Evolutionary conservation across 2,888 invertebrate species (phyloP), one percentile per base, ranked within the genome.

Genomic region (Dryadula phaetusa): DNA sequence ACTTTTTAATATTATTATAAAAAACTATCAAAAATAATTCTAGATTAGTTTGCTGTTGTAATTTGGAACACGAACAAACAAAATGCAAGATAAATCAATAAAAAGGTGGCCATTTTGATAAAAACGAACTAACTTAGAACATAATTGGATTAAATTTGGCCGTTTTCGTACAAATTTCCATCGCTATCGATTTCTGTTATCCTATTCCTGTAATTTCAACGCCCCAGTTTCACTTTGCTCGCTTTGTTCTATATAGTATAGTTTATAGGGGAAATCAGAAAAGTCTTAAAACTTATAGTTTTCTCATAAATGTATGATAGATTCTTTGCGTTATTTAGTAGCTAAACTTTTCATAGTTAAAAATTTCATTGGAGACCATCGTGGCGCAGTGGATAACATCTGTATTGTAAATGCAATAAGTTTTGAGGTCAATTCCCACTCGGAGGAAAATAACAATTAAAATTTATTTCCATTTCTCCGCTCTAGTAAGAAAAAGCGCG

Each of bases 121-220:
- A 40, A 56, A 56, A 22, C n/a, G 5, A 22, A 40, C 22, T 56
- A 25, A 37, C 2, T 10, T 5, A 10, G 25, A 22, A n/a, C 4
- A 16, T 40, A 40, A 40, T 40, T 28, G 16, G 42, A 60, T 60
- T 28, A 44, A 60, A 60, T 60, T 34, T 37, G 12, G 18, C 25
- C 12, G 60, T 44, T 44, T 60, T 28, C 18, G 25, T 60, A 44
- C 28, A 28, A 60, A 44, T 60, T 60, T 60, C 18, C 44, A 44
- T 5, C 60, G 32, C 12, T 44, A 60, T 60, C 16, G 60, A 60
- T 60, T 60, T 60, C 18, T 44, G 44, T 44, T 60, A 44, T 44
- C 60, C 44, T 60, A 60, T 60, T 60, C 60, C 32, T 44, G 44
- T 25, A 60, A 60, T 44, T 44, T 44, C 14, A 60, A 44, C 60